Evolutionary conservation across 1,140 invertebrate species (phyloP).

Genomic region (Carposina sasakii): DNA sequence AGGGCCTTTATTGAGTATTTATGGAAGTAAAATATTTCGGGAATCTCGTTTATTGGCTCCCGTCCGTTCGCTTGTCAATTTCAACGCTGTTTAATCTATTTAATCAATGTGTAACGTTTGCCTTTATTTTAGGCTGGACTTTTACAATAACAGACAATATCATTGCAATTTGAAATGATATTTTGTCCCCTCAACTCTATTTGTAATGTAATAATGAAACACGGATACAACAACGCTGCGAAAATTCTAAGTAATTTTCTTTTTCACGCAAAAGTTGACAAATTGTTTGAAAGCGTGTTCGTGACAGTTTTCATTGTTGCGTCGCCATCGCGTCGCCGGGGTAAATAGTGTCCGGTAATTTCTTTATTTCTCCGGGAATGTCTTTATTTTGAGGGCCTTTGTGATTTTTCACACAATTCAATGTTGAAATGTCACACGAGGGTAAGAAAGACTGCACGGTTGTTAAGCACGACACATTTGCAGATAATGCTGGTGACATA

Average conservation of each 20-base stretch:
- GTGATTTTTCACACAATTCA: background rate
- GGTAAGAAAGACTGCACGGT: conserved; percentile 21
- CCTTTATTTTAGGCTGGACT: too few relatives aligned
- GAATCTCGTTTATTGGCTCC: conserved; percentile 37
- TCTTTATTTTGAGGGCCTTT: conserved; percentile 3
- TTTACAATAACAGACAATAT: too few relatives aligned
- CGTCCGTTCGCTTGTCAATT: conserved; percentile 34
- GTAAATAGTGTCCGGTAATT: conserved; percentile 7
- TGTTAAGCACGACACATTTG: conserved; percentile 18
- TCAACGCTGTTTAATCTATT: conserved; percentile 24
- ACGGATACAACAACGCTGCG: too few relatives aligned
- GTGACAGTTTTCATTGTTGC: conserved; percentile 6
- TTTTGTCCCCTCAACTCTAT: too few relatives aligned
- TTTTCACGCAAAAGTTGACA: background rate
- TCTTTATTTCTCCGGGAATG: conserved; percentile 2
- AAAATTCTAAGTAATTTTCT: too few relatives aligned
- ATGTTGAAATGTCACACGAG: too few relatives aligned
- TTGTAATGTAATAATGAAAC: too few relatives aligned
- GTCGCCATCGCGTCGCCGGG: background rate
- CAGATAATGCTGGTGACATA: conserved; percentile 25
- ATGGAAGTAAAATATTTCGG: conserved; percentile 44
- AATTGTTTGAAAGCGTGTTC: background rate
- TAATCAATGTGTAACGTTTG: conserved; percentile 20
- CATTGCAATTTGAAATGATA: too few relatives aligned
- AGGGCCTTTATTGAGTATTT: conserved; percentile 43